Evolutionary conservation across 2,113 vertebrate species (phyloP).

Genomic region (Menura novaehollandiae): DNA sequence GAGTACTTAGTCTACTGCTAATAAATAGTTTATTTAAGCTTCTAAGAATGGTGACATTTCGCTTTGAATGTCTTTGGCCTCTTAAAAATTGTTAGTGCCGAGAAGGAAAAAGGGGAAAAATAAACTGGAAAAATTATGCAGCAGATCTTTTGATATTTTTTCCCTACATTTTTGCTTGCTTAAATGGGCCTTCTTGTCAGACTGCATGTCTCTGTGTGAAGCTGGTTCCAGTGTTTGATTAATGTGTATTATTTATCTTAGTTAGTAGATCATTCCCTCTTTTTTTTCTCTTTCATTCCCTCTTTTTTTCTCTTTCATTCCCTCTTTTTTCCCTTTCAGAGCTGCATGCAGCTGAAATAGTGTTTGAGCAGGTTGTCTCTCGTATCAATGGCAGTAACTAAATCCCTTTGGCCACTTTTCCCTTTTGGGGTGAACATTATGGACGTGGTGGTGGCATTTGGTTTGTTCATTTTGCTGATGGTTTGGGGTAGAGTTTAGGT

Average conservation of each 20-base stretch:
- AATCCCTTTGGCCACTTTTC: background rate
- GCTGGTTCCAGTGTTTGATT: background rate
- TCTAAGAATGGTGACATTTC: slow-evolving; percentile 44
- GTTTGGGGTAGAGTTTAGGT: background rate
- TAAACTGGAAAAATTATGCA: slow-evolving; percentile 1
- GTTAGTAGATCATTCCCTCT: background rate
- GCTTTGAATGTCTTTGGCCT: slow-evolving; percentile 1
- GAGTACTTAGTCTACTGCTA: slow-evolving; percentile 8
- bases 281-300: background rate
- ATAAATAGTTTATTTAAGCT: slow-evolving; percentile 52
- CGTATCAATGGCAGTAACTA: background rate
- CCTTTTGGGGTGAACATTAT: background rate
- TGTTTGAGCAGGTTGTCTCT: background rate
- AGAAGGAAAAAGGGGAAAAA: background rate
- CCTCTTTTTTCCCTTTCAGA: background rate
- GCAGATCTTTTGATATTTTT: background rate
- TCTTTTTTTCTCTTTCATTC: background rate
- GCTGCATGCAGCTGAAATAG: background rate
- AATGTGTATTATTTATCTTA: background rate
- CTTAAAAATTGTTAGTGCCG: background rate
- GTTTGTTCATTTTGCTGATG: background rate
- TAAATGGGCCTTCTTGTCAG: background rate
- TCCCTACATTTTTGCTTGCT: background rate
- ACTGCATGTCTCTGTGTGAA: background rate
- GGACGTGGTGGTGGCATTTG: background rate